Evolutionary conservation across 2,113 vertebrate genomes (phyloP), one percentile per base, ranked within the genome.

Genomic region (Spea multiplicata): DNA sequence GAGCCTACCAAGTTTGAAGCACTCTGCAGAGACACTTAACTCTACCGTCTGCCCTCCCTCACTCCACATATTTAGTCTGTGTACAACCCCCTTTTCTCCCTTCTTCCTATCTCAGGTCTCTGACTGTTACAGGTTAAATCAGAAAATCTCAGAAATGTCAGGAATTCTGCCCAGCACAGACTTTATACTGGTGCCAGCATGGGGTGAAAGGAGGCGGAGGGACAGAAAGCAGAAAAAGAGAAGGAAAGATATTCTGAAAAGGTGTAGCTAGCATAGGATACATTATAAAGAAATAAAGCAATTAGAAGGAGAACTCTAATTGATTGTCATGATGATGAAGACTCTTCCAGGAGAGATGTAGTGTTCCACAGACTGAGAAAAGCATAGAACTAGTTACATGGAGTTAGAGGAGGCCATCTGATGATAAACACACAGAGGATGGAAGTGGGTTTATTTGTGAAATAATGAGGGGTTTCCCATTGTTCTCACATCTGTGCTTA

Each of bases 141-240:
- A 69, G 66, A 76, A 76, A 76, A 76, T 69, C 65, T 69, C 61
- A 76, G 45, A 76, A 69, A 76, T 76, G 75, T 76, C 65, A 69
- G 75, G 75, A 76, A 76, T 76, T 69, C 59, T 59, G 44, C 66
- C 66, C 66, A 68, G 44, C 9, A 12, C 44, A 76, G 75, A 76
- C 59, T 69, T 69, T 55, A 57, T 44, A 17, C 8, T 8, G 9
- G 45, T 59, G 66, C 52, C 75, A 69, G 74, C 45, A 50, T 17
- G 65, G 49, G 74, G 53, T 44, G 14, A 13, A 46, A 13, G 49
- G 13, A n/a, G 66, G 8, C 30, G 66, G 50, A 30, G 30, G 9
- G 49, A 6, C 46, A 48, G 65, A 44, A 45, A n/a, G 49, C 10
- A 10, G 50, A 55, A 0, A 44, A 50, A 55, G 53, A 67, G 8